phyloP scores from a whole-genome alignment of 1,140 invertebrate species.

The Neodiprion fabricii region DNA sequence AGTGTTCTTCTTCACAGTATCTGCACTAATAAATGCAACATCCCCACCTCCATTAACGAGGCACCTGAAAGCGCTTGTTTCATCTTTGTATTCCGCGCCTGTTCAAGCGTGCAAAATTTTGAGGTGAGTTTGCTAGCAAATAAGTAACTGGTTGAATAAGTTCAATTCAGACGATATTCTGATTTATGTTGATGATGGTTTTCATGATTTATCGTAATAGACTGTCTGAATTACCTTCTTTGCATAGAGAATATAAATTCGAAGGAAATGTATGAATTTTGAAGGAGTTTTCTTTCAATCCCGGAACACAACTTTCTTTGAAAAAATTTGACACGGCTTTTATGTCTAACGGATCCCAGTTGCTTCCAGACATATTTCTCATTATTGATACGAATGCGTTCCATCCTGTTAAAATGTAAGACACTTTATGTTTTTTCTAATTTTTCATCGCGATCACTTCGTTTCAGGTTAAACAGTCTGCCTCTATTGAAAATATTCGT shows the following conservation, averaged over 20 bases:
- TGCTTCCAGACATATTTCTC: conserved; percentile 48
- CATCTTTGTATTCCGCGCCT: conserved; percentile 51
- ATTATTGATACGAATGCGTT: conserved; percentile 63
- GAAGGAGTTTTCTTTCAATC: conserved; percentile 39
- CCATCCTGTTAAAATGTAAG: conserved; percentile 53
- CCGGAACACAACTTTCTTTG: conserved; percentile 66
- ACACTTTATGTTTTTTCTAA: too few relatives aligned
- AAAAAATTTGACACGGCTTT: conserved; percentile 67
- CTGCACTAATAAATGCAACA: conserved; percentile 84
- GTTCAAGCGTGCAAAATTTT: conserved; percentile 2
- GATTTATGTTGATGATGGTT: too few relatives aligned
- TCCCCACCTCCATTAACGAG: conserved; percentile 80
- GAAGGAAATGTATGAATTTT: conserved; percentile 30
- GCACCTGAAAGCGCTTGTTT: conserved; percentile 76
- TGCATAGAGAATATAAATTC: conserved; percentile 44
- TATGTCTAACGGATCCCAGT: conserved; percentile 53
- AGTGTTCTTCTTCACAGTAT: conserved; percentile 70
- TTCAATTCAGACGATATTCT: not conserved
- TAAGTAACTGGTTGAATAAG: not conserved
- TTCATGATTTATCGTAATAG: conserved; percentile 3
- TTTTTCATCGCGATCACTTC: not conserved
- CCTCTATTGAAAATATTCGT: not conserved
- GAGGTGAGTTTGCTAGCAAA: not conserved
- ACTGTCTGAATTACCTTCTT: conserved; percentile 28
- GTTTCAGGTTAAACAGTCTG: conserved; percentile 9